Conservation (phyloP, 1,140 invertebrate genomes). For the Trachymyrmex septentrionalis region DNA sequence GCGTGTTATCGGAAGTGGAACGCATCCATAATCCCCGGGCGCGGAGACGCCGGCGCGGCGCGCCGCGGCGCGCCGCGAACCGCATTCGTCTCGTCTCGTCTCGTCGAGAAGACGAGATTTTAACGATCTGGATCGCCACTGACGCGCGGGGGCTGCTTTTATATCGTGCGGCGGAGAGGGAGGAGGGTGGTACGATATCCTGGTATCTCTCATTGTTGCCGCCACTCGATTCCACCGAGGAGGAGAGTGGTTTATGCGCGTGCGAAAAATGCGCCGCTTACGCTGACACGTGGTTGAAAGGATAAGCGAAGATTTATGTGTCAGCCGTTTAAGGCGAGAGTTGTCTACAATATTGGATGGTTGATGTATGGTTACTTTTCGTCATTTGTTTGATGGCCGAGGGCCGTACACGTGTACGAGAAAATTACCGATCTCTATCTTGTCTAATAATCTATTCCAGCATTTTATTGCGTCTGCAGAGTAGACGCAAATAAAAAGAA, state of each 20-base stretch:
- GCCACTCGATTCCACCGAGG: constrained; percentile 24
- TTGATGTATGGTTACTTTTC: constrained; percentile 19
- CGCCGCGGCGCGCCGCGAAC: constrained; percentile 27
- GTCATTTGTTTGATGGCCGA: constrained; percentile 8
- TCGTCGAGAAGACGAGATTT: constrained; percentile 67
- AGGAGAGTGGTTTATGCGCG: constrained; percentile 42
- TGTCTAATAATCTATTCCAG: constrained; percentile 24
- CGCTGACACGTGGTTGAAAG: constrained; percentile 44
- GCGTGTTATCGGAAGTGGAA: constrained; percentile 69
- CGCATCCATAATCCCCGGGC: constrained; percentile 72
- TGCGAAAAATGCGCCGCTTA: constrained; percentile 32
- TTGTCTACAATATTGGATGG: constrained; percentile 29
- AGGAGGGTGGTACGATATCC: background rate
- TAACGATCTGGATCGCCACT: constrained; percentile 66
- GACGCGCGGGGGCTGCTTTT: constrained; percentile 39
- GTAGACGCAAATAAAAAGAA: background rate
- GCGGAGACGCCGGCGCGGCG: constrained; percentile 37
- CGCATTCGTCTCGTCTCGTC: constrained; percentile 66
- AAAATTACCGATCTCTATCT: background rate
- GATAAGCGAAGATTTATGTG: constrained; percentile 59
- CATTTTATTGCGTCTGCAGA: constrained; percentile 2
- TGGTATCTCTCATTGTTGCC: constrained; percentile 52
- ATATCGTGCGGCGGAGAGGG: background rate
- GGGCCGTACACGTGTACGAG: background rate
- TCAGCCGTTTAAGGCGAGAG: constrained; percentile 54